Evolutionary conservation across 2,888 invertebrate genomes (phyloP), one percentile per base, ranked within the genome.

Genomic region (Proisotoma minuta): DNA sequence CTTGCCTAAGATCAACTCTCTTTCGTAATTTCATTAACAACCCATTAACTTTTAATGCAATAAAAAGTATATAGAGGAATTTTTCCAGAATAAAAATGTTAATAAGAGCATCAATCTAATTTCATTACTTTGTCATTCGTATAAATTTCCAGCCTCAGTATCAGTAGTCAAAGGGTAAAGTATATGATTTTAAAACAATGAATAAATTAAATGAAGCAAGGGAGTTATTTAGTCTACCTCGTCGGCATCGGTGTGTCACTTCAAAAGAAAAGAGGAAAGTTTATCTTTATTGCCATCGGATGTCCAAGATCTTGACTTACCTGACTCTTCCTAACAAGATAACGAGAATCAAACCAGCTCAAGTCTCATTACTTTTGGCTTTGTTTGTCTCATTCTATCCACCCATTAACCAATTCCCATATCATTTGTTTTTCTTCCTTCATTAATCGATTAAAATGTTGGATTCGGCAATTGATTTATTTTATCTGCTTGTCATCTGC

Each of bases 241-340:
- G 54, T 54, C 54, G 54, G 54, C 54, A 54, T 54, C 54, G 54
- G 54, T 54, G 54, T 54, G 39, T 34, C 18, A 10, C 39, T 12
- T 15, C 10, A 54, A 54, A 54, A 22, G 23, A 39, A 54, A 54
- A 29, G 54, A 54, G 47, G 20, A 51, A 51, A 51, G 8, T 20
- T 52, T 54, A 54, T 54, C 54, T 54, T 54, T 54, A 54, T 54
- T 54, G 54, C 54, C 54, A 54, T 54, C 54, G 20, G 39, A 54
- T 15, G 29, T 27, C 18, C 10, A 24, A n/a, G n/a, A 52, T 26
- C 52, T 52, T 52, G 49, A 22, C 34, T 34, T 34, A 34, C 34
- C 34, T 34, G 34, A 34, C 8, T 34, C 15, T 34, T n/a, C n/a
- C n/a, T n/a, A n/a, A n/a, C n/a, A n/a, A n/a, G n/a, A n/a, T n/a